phyloP scores from a whole-genome alignment of 1,140 invertebrate genomes.

The Artemia franciscana region DNA sequence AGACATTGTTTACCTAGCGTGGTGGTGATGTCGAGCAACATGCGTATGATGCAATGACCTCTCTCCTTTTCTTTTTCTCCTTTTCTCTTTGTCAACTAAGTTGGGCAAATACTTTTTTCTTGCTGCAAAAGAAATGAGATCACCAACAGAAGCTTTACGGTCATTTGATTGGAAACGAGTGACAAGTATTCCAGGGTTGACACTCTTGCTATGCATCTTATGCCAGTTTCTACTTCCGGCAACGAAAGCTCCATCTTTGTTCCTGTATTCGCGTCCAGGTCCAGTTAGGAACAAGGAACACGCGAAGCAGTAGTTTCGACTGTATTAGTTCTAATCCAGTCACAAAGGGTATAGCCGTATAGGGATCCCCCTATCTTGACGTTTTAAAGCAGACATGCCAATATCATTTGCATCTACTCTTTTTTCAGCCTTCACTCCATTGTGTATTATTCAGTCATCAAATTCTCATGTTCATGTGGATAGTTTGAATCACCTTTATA shows the following conservation, averaged over 20 bases:
- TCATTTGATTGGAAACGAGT: background rate
- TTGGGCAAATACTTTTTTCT: background rate
- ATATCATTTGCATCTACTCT: too few species aligned
- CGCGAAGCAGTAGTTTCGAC: background rate
- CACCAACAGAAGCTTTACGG: background rate
- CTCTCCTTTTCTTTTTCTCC: background rate
- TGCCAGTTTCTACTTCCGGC: background rate
- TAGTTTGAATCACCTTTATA: too few species aligned
- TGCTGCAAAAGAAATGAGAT: background rate
- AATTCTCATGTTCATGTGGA: too few species aligned
- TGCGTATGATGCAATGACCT: background rate
- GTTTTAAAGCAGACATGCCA: background rate
- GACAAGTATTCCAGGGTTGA: background rate
- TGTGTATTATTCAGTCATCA: too few species aligned
- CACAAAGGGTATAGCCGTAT: too few species aligned
- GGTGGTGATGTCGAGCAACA: background rate
- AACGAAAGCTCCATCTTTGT: background rate
- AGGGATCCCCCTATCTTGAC: background rate
- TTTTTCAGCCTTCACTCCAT: too few species aligned
- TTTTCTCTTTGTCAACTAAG: background rate
- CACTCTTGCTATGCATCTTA: slow-evolving; percentile 1
- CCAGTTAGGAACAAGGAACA: background rate
- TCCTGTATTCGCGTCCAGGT: too few species aligned
- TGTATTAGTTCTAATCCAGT: background rate
- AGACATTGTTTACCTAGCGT: background rate